Evolutionary conservation across 30 jellyfish, hydroid and myxozoan species (phyloP), one percentile per base, ranked within the genome.

Genomic region (Mastigias papua): DNA sequence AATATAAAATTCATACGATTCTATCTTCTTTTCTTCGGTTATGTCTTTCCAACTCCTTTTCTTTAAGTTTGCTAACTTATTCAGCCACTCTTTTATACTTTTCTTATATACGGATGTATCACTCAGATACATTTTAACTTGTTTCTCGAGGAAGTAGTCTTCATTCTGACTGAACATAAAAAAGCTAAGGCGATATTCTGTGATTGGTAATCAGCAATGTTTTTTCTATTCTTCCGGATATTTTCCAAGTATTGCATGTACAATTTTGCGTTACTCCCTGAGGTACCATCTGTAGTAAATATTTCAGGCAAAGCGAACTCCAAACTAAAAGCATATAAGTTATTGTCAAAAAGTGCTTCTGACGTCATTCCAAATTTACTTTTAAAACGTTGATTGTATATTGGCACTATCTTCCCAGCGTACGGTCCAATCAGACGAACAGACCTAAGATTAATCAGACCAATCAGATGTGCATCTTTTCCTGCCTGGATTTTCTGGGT

Each of bases 361-460:
- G 87, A 63, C 65, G 81, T 28, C 34, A 26, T 60, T 7, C 62
- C 76, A 77, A 77, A 70, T 4, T 6, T 30, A 5, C 60, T 63
- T 5, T 29, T 16, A 60, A 84, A 84, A 46, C 58, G 27, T 46
- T 84, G 25, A 49, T 30, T 25, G 60, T 33, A 84, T 10, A 49
- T 86, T 8, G 27, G 13, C 26, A 73, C 72, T 30, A 73, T 29
- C 6, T 6, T 48, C 28, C 93, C 88, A 26, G 93, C 49, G 32
- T 70, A 37, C 22, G 86, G 88, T 15, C 93, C 93, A 11, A 84
- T 74, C 27, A 84, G 58, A 0, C 93, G 70, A n/a, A 84, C n/a
- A n/a, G n/a, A n/a, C n/a, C n/a, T n/a, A n/a, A n/a, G n/a, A n/a
- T n/a, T n/a, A n/a, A n/a, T n/a, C 87, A 72, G 70, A 88, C 32